Evolutionary conservation across 2,888 invertebrate species (phyloP), one percentile per base, ranked within the genome.

Genomic region (Apodemia hepburni): DNA sequence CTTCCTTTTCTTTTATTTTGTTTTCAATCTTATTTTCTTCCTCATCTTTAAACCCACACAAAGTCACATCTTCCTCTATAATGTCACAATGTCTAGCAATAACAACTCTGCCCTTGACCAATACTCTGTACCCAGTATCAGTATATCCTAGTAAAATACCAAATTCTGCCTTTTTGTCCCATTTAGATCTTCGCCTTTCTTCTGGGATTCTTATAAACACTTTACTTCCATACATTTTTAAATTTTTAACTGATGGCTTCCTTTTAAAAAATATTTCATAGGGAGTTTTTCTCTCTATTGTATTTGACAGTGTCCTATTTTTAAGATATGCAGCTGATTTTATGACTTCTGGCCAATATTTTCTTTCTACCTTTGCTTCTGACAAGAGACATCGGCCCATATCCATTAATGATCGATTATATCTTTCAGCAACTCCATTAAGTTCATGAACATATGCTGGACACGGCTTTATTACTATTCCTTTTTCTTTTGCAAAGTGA

Each of bases 141-240:
- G 45, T 68, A 61, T 68, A 68, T 11, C 66, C 68, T 11, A 68
- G 59, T 62, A 68, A 65, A 60, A 66, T 62, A 64, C 62, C 68
- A 29, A 33, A 0, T 58, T 68, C 61, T 49, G 66, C 68, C 47
- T 68, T 66, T 11, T 68, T 61, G n/a, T 68, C 66, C 62, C 64
- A 66, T 66, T 66, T 68, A 61, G 57, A 49, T 9, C 49, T 49
- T 49, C 49, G 9, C 49, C 49, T 8, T 49, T 49, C 18, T 9
- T 49, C 49, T 8, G 49, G 18, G 8, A 49, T 49, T 18, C 49
- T 49, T 49, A 49, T 9, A 49, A 49, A 49, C 18, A 18, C 17
- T 49, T 22, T 51, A 12, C 51, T 51, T 27, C 22, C 51, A 51
- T 51, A 51, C 51, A 51, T 51, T 51, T 51, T 51, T 51, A 51